These are phyloP conservation scores for Silurus lanzhouensis DNA, from an alignment of 2,797 vertebrate genomes.

Conservation along the genomic window DNA sequence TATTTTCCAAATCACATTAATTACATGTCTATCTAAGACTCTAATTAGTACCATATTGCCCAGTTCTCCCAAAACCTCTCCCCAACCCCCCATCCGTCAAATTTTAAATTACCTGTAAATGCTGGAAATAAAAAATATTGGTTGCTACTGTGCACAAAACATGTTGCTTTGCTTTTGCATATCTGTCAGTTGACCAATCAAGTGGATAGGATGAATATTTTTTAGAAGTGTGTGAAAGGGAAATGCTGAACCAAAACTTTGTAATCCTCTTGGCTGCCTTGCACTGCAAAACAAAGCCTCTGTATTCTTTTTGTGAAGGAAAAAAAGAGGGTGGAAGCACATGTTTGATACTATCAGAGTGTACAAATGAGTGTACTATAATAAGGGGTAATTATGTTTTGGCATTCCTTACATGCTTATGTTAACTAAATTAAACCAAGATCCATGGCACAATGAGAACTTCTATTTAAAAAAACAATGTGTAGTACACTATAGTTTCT, in stretches of 20 bases:
- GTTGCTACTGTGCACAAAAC: neutral
- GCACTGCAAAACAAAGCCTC: conserved; percentile 63
- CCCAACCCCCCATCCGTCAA: no score
- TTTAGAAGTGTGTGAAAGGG: conserved; percentile 22
- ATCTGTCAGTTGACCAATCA: conserved; percentile 42
- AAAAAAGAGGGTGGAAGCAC: conserved; percentile 48
- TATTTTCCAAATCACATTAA: conserved; percentile 35
- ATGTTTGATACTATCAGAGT: conserved; percentile 70
- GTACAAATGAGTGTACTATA: conserved; percentile 75
- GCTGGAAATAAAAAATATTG: neutral
- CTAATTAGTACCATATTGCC: conserved; percentile 23
- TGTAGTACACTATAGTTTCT: conserved; percentile 10
- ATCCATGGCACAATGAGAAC: conserved; percentile 45
- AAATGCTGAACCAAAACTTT: conserved; percentile 26
- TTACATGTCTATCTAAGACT: conserved; percentile 9
- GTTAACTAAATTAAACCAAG: conserved; percentile 73
- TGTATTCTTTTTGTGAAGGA: conserved; percentile 49
- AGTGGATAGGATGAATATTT: conserved; percentile 26
- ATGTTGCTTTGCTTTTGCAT: conserved; percentile 2
- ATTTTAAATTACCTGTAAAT: no score
- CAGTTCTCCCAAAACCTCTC: conserved; percentile 1
- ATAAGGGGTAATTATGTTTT: conserved; percentile 78
- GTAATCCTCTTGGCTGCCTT: conserved; percentile 53
- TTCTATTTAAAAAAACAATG: neutral
- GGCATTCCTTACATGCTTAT: conserved; percentile 73